These are phyloP conservation scores for Chalcis sispes DNA, from an alignment of 2,888 invertebrate genomes.

Conservation along the genomic window DNA sequence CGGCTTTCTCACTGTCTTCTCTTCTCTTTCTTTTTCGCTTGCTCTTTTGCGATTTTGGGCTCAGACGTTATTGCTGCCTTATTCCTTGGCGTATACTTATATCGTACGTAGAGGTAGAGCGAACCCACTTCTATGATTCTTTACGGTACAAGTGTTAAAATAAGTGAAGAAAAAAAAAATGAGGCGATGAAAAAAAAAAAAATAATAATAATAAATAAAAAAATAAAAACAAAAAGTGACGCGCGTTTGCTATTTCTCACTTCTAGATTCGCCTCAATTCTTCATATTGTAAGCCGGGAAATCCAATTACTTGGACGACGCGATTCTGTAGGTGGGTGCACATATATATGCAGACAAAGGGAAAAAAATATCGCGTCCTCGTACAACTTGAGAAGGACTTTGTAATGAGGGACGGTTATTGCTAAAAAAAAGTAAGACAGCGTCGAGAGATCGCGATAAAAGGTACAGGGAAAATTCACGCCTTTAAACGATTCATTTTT, in stretches of 20 bases:
- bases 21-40: not conserved
- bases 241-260: not conserved
- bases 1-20: not conserved
- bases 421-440: conserved; percentile 2
- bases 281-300: conserved; percentile 36
- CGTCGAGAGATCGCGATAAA: not conserved
- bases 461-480: not conserved
- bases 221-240: too few relatives aligned
- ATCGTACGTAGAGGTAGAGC: too few relatives aligned
- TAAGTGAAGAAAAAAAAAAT: not conserved
- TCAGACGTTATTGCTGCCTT: too few relatives aligned
- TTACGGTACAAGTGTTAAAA: not conserved
- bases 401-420: not conserved
- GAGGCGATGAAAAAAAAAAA: not conserved
- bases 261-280: not conserved
- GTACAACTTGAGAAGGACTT: too few relatives aligned
- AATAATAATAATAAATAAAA: too few relatives aligned
- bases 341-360: too few relatives aligned
- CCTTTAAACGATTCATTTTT: conserved; percentile 32
- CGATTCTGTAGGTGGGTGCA: too few relatives aligned
- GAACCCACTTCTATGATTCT: not conserved
- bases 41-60: too few relatives aligned
- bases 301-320: conserved; percentile 27
- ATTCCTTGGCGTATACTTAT: too few relatives aligned
- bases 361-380: conserved; percentile 5